Conservation (phyloP, 2,113 vertebrate genomes). For the Myotis brandtii region DNA sequence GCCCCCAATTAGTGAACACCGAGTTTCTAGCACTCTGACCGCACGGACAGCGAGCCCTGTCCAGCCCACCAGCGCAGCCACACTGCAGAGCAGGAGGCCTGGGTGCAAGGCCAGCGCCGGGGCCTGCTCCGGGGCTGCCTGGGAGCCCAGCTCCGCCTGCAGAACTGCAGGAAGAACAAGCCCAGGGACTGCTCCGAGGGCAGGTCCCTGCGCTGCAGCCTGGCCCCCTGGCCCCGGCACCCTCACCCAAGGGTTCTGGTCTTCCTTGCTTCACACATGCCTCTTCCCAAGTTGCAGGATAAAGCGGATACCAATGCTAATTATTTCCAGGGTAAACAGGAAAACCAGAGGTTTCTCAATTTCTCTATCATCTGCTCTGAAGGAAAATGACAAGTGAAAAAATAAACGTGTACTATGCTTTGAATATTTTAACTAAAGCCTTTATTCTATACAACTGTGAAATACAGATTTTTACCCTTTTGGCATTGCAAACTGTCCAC, state of each 20-base stretch:
- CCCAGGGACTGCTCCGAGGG: not conserved
- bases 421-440: constrained; percentile 86
- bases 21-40: not conserved
- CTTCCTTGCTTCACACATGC: too few relatives aligned
- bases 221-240: not conserved
- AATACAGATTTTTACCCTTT: constrained; percentile 85
- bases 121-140: not conserved
- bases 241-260: not conserved
- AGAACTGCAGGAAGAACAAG: not conserved
- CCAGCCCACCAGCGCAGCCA: not conserved
- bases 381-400: constrained; percentile 54
- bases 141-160: not conserved
- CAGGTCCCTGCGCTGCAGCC: not conserved
- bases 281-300: not conserved
- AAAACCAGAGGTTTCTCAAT: constrained; percentile 24
- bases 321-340: not conserved
- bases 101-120: not conserved
- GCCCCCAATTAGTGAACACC: not conserved
- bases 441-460: constrained; percentile 90
- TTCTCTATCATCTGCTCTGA: constrained; percentile 19
- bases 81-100: not conserved
- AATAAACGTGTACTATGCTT: constrained; percentile 61
- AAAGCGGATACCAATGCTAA: not conserved
- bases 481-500: constrained; percentile 84
- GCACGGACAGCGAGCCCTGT: not conserved